Evolutionary conservation across 2,797 vertebrate genomes (phyloP).

Genomic region (Poecilia wingei): DNA sequence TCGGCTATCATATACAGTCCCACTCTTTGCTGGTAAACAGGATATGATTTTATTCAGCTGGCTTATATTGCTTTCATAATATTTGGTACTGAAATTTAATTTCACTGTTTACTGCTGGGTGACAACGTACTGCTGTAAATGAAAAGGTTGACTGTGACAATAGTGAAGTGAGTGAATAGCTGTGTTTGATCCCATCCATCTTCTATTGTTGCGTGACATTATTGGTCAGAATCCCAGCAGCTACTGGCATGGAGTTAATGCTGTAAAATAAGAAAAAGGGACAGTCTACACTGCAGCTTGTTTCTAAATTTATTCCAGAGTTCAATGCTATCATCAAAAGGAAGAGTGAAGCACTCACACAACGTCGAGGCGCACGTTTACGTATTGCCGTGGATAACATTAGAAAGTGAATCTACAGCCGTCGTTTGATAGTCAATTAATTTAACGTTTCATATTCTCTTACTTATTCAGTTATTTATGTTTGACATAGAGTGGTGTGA

Average conservation of each 20-base stretch:
- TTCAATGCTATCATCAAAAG: conserved; percentile 30
- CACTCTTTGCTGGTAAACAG: not conserved
- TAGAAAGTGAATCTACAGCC: conserved; percentile 50
- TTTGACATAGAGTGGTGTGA: conserved; percentile 63
- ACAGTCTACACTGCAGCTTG: conserved; percentile 34
- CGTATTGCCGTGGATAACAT: conserved; percentile 59
- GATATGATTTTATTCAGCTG: not conserved
- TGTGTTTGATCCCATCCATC: not conserved
- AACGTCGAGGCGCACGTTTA: conserved; percentile 29
- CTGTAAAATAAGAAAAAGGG: conserved; percentile 3
- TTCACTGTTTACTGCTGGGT: conserved; percentile 2
- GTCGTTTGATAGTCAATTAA: conserved; percentile 74
- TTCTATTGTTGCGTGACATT: not conserved
- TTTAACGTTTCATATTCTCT: conserved; percentile 69
- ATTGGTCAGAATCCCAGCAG: not conserved
- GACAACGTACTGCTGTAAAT: not conserved
- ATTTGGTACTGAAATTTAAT: not conserved
- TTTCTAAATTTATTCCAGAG: conserved; percentile 37
- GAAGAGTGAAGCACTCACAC: conserved; percentile 11
- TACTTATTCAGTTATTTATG: conserved; percentile 72
- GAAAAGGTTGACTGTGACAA: not conserved
- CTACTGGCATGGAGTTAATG: not conserved
- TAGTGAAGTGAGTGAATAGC: not conserved
- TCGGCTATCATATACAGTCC: not conserved
- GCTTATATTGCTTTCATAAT: not conserved